Evolutionary conservation across 2,113 vertebrate species (phyloP).

Genomic region (Onychorhynchus coronatus): DNA sequence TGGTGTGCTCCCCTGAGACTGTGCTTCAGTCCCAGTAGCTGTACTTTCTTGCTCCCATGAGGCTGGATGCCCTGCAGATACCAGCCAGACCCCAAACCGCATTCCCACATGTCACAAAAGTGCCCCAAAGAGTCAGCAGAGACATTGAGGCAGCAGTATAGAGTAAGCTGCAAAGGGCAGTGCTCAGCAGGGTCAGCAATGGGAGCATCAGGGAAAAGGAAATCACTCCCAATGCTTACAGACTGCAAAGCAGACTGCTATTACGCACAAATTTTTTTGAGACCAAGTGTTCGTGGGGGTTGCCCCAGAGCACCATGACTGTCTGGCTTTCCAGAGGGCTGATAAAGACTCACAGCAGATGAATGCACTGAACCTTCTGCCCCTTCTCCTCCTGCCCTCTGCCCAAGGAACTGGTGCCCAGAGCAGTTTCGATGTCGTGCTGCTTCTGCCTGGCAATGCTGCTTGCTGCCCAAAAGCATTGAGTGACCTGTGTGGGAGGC

Average conservation of each 20-base stretch:
- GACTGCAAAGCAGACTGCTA: not conserved
- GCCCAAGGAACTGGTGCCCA: not conserved
- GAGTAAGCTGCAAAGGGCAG: not conserved
- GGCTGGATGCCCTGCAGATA: not conserved
- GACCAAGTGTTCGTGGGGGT: not conserved
- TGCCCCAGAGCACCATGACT: not conserved
- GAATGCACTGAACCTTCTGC: too few species aligned
- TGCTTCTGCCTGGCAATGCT: not conserved
- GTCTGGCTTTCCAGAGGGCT: not conserved
- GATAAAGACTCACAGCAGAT: not conserved
- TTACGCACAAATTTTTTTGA: not conserved
- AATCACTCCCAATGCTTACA: not conserved
- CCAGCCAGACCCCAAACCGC: not conserved
- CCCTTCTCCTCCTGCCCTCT: not conserved
- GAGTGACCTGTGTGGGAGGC: not conserved
- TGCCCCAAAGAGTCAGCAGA: not conserved
- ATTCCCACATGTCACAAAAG: not conserved
- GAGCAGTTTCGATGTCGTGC: accelerated
- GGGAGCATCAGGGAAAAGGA: not conserved
- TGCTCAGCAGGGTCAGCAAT: accelerated
- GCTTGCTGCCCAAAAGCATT: not conserved
- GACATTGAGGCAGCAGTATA: not conserved
- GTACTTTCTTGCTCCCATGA: not conserved
- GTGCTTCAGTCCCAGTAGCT: not conserved
- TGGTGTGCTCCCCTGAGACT: not conserved